Conservation (phyloP, 2,888 invertebrate species). For the Linnaemya tessellans region DNA sequence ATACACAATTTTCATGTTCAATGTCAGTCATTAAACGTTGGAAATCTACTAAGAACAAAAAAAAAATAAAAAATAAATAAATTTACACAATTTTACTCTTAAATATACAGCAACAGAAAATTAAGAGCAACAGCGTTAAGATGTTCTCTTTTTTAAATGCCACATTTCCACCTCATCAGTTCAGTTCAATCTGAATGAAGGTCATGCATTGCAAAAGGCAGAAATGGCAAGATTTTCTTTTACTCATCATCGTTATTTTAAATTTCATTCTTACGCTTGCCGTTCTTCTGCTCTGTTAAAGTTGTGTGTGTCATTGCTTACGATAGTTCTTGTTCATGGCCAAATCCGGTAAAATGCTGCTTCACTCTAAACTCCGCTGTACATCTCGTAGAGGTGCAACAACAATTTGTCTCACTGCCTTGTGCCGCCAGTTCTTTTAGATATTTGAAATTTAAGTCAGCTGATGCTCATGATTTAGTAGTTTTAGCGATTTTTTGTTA, state of each 20-base stretch:
- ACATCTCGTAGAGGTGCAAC: background rate
- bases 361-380: slow-evolving; percentile 14
- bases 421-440: slow-evolving; percentile 8
- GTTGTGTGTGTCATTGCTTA: slow-evolving; percentile 58
- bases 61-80: background rate
- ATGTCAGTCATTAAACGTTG: slow-evolving; percentile 70
- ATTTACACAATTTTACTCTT: slow-evolving; percentile 24
- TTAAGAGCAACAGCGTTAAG: slow-evolving; percentile 42
- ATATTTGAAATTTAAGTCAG: slow-evolving; percentile 20
- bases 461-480: slow-evolving; percentile 12
- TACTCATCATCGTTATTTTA: slow-evolving; percentile 16
- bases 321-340: slow-evolving; percentile 69
- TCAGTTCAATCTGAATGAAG: slow-evolving; percentile 20
- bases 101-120: slow-evolving; percentile 3
- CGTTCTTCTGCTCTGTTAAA: slow-evolving; percentile 12
- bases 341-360: slow-evolving; percentile 64
- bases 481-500: slow-evolving; percentile 15
- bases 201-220: slow-evolving; percentile 24
- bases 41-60: slow-evolving; percentile 18
- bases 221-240: slow-evolving; percentile 26
- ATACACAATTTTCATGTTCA: slow-evolving; percentile 67
- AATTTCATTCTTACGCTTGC: background rate
- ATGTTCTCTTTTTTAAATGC: slow-evolving; percentile 7
- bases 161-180: slow-evolving; percentile 4
- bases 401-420: background rate